These are phyloP conservation scores for Ectobius pallidus DNA, from an alignment of 2,888 invertebrate species.

Conservation along the genomic window DNA sequence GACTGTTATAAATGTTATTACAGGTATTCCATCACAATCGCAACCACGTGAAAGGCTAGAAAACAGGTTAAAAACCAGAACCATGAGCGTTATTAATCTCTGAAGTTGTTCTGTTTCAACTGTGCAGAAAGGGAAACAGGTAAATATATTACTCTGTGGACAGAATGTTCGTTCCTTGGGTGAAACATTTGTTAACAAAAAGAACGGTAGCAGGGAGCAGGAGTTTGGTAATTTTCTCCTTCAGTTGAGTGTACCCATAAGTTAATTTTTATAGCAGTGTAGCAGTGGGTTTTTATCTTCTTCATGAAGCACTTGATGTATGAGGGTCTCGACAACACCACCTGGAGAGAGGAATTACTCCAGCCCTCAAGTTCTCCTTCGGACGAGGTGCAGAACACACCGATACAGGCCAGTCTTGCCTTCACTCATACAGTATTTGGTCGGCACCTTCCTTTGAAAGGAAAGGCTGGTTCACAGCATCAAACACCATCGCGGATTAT, in stretches of 20 bases:
- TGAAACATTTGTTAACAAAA: background rate
- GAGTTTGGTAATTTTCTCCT: background rate
- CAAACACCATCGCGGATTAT: too few species aligned
- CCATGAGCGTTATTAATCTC: background rate
- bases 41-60: too few species aligned
- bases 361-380: slow-evolving; percentile 10
- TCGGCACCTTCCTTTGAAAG: slow-evolving; percentile 10
- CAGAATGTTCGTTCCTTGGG: background rate
- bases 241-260: background rate
- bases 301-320: slow-evolving; percentile 24
- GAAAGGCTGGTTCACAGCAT: background rate
- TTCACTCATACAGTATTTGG: slow-evolving; percentile 8
- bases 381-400: background rate
- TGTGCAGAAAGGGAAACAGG: background rate
- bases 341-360: slow-evolving; percentile 30
- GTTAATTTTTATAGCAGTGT: slow-evolving; percentile 27
- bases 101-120: background rate
- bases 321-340: slow-evolving; percentile 27
- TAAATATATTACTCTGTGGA: background rate
- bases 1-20: too few species aligned
- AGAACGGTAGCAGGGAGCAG: slow-evolving; percentile 3
- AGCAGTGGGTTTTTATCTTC: background rate
- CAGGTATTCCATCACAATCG: too few species aligned
- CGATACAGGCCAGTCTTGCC: slow-evolving; percentile 8
- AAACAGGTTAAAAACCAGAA: too few species aligned